phyloP scores from a whole-genome alignment of 2,113 vertebrate species.

The Nothocercus julius region DNA sequence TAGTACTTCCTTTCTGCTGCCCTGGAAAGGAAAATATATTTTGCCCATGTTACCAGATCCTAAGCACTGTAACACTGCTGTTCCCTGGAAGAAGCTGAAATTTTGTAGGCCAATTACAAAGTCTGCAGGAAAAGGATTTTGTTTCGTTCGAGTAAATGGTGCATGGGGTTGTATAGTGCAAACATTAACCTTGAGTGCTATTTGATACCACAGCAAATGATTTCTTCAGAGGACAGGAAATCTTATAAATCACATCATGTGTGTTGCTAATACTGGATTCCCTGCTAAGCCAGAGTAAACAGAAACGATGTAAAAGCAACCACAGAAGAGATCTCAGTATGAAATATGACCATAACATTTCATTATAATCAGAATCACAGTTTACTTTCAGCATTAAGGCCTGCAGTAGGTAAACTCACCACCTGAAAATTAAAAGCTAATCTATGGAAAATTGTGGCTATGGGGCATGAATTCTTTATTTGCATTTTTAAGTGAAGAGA shows the following conservation, averaged over 20 bases:
- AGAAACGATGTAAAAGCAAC: conserved; percentile 71
- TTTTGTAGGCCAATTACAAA: conserved; percentile 12
- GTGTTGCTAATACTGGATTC: conserved; percentile 62
- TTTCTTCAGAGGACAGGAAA: conserved; percentile 23
- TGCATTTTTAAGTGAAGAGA: conserved; percentile 64
- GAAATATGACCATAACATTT: conserved; percentile 62
- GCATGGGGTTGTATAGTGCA: background rate
- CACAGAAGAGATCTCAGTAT: conserved; percentile 54
- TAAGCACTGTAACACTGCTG: background rate
- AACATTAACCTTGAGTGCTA: conserved; percentile 31
- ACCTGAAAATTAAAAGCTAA: conserved; percentile 72
- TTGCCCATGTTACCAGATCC: background rate
- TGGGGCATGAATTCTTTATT: conserved; percentile 41
- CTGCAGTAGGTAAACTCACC: conserved; percentile 48
- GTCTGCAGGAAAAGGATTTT: conserved; percentile 38
- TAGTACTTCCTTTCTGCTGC: background rate
- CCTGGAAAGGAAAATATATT: background rate
- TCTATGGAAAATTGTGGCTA: conserved; percentile 56
- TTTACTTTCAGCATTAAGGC: conserved; percentile 66
- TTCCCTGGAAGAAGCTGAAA: background rate
- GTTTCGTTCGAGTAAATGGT: conserved; percentile 51
- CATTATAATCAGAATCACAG: conserved; percentile 57
- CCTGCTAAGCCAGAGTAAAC: conserved; percentile 69
- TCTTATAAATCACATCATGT: conserved; percentile 38
- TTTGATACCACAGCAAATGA: conserved; percentile 27